Conservation (phyloP, 37 sponge, comb jelly and placozoan genomes). For the Lycopodina hypogea region DNA sequence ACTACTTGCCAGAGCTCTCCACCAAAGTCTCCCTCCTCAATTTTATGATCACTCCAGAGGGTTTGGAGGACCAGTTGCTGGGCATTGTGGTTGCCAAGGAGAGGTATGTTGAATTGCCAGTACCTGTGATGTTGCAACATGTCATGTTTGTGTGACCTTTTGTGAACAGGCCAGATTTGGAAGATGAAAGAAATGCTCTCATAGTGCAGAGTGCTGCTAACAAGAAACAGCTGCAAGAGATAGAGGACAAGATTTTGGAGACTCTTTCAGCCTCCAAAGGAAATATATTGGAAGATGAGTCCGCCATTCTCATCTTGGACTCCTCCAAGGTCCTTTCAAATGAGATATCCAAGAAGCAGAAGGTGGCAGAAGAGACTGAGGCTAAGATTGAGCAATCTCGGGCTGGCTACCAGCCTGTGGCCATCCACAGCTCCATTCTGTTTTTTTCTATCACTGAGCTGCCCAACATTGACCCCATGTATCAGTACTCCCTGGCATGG, state of each 20-base stretch:
- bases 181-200: conserved; percentile 95
- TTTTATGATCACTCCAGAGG: conserved; percentile 99
- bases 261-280: conserved; percentile 97
- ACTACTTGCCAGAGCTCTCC: conserved; percentile 97
- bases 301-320: conserved; percentile 94
- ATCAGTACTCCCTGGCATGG: conserved; percentile 99
- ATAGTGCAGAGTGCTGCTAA: conserved; percentile 94
- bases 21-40: conserved; percentile 96
- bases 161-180: conserved; percentile 87
- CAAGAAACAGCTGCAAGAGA: conserved; percentile 98
- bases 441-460: conserved; percentile 99
- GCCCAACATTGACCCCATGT: conserved; percentile 99
- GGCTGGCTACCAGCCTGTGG: conserved; percentile 96
- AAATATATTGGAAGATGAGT: conserved; percentile 98
- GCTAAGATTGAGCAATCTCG: conserved; percentile 95
- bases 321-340: conserved; percentile 91
- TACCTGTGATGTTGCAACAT: neutral
- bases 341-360: conserved; percentile 89
- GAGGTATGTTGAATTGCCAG: conserved; percentile 30
- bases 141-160: neutral
- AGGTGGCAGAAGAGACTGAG: conserved; percentile 98
- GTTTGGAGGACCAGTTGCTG: conserved; percentile 96
- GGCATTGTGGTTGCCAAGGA: conserved; percentile 99
- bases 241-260: conserved; percentile 98
- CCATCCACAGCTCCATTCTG: conserved; percentile 90